Evolutionary conservation across 2,113 vertebrate species (phyloP), one percentile per base, ranked within the genome.

Genomic region (Indri indri): DNA sequence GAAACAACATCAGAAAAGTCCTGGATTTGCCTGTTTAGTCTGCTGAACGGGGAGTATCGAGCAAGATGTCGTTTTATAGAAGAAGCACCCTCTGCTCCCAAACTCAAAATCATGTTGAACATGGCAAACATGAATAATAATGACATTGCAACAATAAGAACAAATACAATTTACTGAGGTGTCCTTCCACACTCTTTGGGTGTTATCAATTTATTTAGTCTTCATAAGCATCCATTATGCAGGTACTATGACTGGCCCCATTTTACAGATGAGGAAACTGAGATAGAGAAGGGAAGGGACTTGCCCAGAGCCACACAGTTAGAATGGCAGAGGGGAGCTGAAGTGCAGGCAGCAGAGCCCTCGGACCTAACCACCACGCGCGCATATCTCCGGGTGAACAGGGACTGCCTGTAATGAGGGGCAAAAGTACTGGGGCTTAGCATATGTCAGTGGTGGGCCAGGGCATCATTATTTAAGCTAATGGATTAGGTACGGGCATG

Each of bases 281-380:
- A 94, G 81, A 54, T 77, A 68, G 40, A 84, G 52, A 74, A 88
- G 42, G 76, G 32, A 87, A 89, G 73, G 47, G 66, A 18, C 40
- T 17, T 14, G 17, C 32, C 37, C n/a, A 63, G n/a, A 92, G 83
- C 54, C 54, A 68, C n/a, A 54, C 7, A 65, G 42, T 3, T 22
- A 47, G 80, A 84, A 34, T 4, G 18, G 63, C 0, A 30, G 30
- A 61, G 37, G 4, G 14, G 45, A 37, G 12, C 45, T 47, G 10
- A 22, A 88, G 50, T 9, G 23, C 47, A 87, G 18, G 84, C 5
- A 61, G 5, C 47, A 52, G 66, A 20, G 12, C 11, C 2, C 37
- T 45, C 3, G 1, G 32, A 27, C 70, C 42, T 11, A 40, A 23
- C 45, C 25, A 81, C 32, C 40, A 40, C 14, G 11, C 45, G 34